Percentiles rank a stretch among this genome's conserved stretches.
Conservation (phyloP, 2,888 invertebrate genomes). For the Brachyopa scutellaris region DNA sequence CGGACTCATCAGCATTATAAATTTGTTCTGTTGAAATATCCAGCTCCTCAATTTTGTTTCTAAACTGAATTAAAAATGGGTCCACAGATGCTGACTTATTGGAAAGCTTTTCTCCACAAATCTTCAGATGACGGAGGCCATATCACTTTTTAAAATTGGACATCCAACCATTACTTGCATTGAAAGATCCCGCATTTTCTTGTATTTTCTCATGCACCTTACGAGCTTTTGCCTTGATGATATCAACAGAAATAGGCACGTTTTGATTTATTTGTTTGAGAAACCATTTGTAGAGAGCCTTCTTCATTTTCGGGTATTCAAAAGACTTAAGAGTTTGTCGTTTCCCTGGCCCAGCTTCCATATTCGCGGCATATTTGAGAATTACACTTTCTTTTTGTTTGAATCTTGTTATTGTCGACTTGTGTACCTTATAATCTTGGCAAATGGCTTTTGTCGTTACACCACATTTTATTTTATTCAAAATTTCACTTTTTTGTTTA, state of each 20-base stretch:
- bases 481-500: too few species aligned
- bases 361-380: constrained; percentile 13
- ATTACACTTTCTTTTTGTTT: constrained; percentile 9
- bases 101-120: not conserved
- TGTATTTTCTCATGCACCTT: too few species aligned
- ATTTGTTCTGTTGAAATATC: not conserved
- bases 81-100: not conserved
- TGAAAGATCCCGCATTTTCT: too few species aligned
- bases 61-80: not conserved
- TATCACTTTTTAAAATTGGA: too few species aligned
- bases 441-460: not conserved
- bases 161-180: too few species aligned
- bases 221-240: too few species aligned
- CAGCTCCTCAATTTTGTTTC: not conserved
- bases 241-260: not conserved
- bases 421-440: constrained; percentile 2
- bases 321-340: not conserved
- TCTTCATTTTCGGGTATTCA: constrained; percentile 1
- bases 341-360: constrained; percentile 5
- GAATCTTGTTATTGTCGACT: constrained; percentile 7
- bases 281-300: constrained; percentile 1
- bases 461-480: too few species aligned
- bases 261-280: not conserved
- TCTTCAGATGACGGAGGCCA: not conserved
- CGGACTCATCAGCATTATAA: not conserved